phyloP scores from a whole-genome alignment of 2,797 vertebrate genomes.

The Onychomys torridus region DNA sequence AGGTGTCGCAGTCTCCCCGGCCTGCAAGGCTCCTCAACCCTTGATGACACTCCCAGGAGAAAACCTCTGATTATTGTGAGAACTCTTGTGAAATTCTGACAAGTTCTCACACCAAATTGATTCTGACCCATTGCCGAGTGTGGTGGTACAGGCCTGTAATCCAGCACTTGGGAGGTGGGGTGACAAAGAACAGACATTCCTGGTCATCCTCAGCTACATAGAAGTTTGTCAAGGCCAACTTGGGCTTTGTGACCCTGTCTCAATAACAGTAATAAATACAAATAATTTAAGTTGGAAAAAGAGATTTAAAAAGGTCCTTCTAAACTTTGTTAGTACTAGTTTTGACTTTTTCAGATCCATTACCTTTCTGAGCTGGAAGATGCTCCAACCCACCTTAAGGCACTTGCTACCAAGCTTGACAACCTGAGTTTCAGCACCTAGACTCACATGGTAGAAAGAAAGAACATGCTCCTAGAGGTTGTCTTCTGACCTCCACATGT shows the following conservation, averaged over 20 bases:
- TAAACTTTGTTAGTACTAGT: not conserved
- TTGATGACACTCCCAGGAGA: not conserved
- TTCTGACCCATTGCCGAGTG: not conserved
- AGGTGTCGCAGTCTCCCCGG: slow-evolving; percentile 46
- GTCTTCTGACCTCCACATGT: not conserved
- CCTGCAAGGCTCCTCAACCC: not conserved
- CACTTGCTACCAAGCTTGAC: not conserved
- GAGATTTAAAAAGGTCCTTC: not conserved
- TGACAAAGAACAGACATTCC: not conserved
- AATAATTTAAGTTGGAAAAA: not conserved
- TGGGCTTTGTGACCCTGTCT: too few species aligned
- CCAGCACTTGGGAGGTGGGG: not conserved
- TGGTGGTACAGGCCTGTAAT: not conserved
- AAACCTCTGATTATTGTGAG: not conserved
- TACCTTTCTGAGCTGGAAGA: not conserved
- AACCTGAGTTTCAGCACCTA: not conserved
- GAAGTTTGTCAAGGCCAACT: not conserved
- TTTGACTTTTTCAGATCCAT: not conserved
- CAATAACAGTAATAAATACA: not conserved
- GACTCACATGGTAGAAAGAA: not conserved
- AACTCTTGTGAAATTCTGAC: slow-evolving; percentile 40
- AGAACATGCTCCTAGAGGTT: not conserved
- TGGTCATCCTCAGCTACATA: not conserved
- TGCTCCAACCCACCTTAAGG: too few species aligned
- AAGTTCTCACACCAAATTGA: slow-evolving; percentile 34